Percentiles rank a stretch among this genome's conserved stretches.
Conservation (phyloP, 1,140 invertebrate genomes). For the Chlorops oryzae region DNA sequence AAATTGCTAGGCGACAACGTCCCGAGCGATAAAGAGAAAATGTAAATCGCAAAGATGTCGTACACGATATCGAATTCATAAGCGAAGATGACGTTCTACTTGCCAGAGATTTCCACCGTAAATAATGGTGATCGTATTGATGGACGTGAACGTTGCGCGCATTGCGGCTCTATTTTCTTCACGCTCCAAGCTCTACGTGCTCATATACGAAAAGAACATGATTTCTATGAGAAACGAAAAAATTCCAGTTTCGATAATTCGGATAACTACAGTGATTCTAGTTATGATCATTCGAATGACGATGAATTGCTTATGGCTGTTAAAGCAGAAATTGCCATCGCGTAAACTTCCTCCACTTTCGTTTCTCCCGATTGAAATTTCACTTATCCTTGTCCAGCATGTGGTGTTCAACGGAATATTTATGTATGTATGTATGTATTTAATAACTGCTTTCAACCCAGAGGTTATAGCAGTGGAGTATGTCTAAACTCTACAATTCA, state of each 20-base stretch:
- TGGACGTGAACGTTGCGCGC: slow-evolving; percentile 30
- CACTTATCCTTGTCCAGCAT: slow-evolving; percentile 37
- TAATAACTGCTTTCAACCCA: no score
- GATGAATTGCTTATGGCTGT: slow-evolving; percentile 12
- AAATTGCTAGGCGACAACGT: no score
- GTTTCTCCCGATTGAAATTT: slow-evolving; percentile 34
- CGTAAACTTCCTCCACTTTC: slow-evolving; percentile 10
- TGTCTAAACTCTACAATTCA: no score
- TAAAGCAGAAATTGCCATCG: no score
- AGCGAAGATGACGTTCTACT: slow-evolving; percentile 24
- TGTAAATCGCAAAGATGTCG: slow-evolving; percentile 22
- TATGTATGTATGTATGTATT: no score
- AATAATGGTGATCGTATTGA: not conserved
- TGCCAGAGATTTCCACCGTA: not conserved
- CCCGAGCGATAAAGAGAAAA: slow-evolving; percentile 13
- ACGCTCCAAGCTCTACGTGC: slow-evolving; percentile 25
- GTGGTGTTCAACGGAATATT: slow-evolving; percentile 34
- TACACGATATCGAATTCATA: slow-evolving; percentile 37
- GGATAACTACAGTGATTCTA: not conserved
- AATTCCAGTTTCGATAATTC: not conserved
- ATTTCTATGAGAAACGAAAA: slow-evolving; percentile 18
- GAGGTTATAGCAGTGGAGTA: no score
- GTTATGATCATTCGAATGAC: slow-evolving; percentile 7
- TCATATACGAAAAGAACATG: slow-evolving; percentile 32
- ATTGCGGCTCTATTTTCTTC: slow-evolving; percentile 30